Percentiles rank a stretch among this genome's conserved stretches.
These are phyloP conservation scores for Tanypteryx hageni DNA, from an alignment of 2,888 invertebrate species.

Conservation along the genomic window DNA sequence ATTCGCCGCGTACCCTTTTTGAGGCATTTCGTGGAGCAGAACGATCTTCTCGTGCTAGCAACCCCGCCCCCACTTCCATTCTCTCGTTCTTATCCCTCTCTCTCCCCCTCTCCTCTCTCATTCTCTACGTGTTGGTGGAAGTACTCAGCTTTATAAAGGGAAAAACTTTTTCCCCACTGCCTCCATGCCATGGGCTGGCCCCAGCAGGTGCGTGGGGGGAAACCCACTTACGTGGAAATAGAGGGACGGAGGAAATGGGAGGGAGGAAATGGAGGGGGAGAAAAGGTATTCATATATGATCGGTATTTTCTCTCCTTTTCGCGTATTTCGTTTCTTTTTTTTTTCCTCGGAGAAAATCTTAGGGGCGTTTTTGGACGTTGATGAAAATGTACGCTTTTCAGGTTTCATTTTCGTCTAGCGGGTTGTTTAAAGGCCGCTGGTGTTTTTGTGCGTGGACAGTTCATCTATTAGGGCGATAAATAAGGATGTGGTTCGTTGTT, in stretches of 20 bases:
- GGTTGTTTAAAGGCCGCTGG: no score
- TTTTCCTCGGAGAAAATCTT: not conserved
- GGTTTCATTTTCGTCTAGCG: not conserved
- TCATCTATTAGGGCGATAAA: no score
- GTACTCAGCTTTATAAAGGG: slow-evolving; percentile 60
- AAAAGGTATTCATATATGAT: not conserved
- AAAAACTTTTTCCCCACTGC: not conserved
- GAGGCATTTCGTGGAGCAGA: slow-evolving; percentile 47
- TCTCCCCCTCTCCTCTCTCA: not conserved
- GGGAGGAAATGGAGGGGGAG: not conserved
- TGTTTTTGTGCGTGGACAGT: no score
- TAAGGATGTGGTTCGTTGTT: no score
- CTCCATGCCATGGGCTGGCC: not conserved
- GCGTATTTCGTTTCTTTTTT: slow-evolving; percentile 29
- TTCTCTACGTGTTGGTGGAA: slow-evolving; percentile 48
- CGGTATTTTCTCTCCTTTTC: not conserved
- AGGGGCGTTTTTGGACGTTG: slow-evolving; percentile 1
- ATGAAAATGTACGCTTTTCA: slow-evolving; percentile 35
- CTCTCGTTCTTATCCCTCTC: not conserved
- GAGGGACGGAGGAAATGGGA: not conserved
- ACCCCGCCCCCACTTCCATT: not conserved
- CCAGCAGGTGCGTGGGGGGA: slow-evolving; percentile 39
- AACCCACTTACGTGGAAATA: slow-evolving; percentile 49
- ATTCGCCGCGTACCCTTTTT: slow-evolving; percentile 51
- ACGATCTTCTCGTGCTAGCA: not conserved